Percentiles rank a stretch among this genome's conserved stretches.
phyloP scores from a whole-genome alignment of 1,140 invertebrate species.

The Dendrolimus kikuchii region DNA sequence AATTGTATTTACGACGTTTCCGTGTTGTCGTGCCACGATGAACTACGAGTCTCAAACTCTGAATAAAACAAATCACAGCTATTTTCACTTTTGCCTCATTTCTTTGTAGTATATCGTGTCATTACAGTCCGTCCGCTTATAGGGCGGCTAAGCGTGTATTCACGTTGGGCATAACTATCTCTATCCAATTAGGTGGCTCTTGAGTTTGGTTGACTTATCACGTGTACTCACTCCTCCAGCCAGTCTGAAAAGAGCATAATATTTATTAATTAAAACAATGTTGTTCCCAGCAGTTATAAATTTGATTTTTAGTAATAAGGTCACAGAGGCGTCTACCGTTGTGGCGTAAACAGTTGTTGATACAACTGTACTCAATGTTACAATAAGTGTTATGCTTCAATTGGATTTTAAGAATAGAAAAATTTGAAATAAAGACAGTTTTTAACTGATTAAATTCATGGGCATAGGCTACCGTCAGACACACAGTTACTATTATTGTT shows the following conservation, averaged over 20 bases:
- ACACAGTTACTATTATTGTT: too few species aligned
- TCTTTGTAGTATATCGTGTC: slow-evolving; percentile 18
- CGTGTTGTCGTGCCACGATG: slow-evolving; percentile 1
- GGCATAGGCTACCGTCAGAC: too few species aligned
- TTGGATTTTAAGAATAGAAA: too few species aligned
- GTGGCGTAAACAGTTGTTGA: too few species aligned
- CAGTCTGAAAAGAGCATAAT: slow-evolving; percentile 50
- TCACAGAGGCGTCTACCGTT: too few species aligned
- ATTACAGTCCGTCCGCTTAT: slow-evolving; percentile 17
- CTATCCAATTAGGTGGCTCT: slow-evolving; percentile 28
- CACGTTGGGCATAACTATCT: slow-evolving; percentile 21
- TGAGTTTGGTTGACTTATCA: slow-evolving; percentile 56
- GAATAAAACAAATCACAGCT: slow-evolving; percentile 42
- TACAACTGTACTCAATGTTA: neutral
- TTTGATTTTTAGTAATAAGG: too few species aligned
- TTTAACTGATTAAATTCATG: too few species aligned
- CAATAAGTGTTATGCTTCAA: too few species aligned
- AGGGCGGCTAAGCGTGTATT: slow-evolving; percentile 18
- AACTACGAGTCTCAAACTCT: slow-evolving; percentile 1
- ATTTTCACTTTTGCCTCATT: slow-evolving; percentile 25
- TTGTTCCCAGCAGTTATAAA: neutral
- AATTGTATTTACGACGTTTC: slow-evolving; percentile 40
- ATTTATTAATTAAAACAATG: neutral
- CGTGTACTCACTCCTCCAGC: slow-evolving; percentile 69
- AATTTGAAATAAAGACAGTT: too few species aligned